Evolutionary conservation across 2,797 vertebrate genomes (phyloP).

Genomic region (Acipenser oxyrinchus): DNA sequence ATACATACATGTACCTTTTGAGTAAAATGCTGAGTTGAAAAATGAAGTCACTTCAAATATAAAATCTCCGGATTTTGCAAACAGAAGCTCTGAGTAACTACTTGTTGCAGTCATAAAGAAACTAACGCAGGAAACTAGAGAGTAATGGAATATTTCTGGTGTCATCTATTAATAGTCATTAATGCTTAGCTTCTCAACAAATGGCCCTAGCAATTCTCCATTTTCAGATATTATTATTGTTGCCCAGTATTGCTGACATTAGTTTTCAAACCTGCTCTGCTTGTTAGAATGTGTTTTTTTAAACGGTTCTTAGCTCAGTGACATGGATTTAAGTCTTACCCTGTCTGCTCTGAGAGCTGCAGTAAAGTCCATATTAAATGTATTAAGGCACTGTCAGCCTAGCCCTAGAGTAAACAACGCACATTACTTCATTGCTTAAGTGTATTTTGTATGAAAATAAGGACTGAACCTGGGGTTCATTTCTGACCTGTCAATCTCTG

Average conservation of each 20-base stretch:
- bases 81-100: neutral
- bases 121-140: conserved; percentile 30
- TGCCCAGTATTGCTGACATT: neutral
- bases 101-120: conserved; percentile 20
- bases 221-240: neutral
- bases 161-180: conserved; percentile 6
- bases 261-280: neutral
- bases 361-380: neutral
- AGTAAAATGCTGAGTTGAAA: too few species aligned
- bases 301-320: neutral
- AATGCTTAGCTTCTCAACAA: neutral
- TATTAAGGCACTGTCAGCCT: neutral
- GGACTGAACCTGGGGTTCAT: conserved; percentile 59
- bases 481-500: conserved; percentile 62
- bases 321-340: neutral
- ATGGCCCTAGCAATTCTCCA: neutral
- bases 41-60: too few species aligned
- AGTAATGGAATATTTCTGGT: conserved; percentile 17
- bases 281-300: neutral
- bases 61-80: neutral
- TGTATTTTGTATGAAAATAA: conserved; percentile 76
- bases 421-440: conserved; percentile 62
- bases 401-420: conserved; percentile 35
- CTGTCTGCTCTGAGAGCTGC: conserved; percentile 1
- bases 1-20: too few species aligned